Conservation (phyloP, 2,113 vertebrate species). For the Proterorhinus semilunaris region DNA sequence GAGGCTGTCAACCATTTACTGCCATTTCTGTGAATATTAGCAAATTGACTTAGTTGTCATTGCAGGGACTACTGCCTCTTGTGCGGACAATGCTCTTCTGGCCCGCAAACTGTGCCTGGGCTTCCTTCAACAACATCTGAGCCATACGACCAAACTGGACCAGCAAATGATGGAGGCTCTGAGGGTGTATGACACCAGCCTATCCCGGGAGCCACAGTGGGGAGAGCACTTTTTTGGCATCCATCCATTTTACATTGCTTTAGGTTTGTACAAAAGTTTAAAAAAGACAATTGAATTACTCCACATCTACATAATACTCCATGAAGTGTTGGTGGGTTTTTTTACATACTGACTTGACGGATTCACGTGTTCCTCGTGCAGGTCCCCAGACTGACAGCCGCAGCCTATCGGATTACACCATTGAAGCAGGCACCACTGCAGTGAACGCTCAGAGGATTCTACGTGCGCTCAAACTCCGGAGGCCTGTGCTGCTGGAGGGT, state of each 20-base stretch:
- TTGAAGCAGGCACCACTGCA: conserved; percentile 90
- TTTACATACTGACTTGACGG: background rate
- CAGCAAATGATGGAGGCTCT: conserved; percentile 81
- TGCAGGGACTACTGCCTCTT: conserved; percentile 84
- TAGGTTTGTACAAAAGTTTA: conserved; percentile 71
- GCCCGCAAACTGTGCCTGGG: conserved; percentile 84
- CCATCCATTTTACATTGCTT: conserved; percentile 90
- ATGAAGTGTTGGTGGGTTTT: background rate
- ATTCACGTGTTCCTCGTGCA: conserved; percentile 46
- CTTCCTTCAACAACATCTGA: conserved; percentile 82
- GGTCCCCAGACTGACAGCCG: conserved; percentile 78
- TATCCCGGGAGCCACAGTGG: conserved; percentile 80
- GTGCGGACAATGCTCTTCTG: conserved; percentile 71
- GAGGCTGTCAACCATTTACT: no score
- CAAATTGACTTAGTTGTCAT: background rate
- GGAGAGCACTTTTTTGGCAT: conserved; percentile 87
- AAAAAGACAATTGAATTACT: background rate
- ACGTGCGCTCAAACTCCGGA: conserved; percentile 88
- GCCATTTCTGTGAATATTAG: background rate
- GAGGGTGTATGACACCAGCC: conserved; percentile 82
- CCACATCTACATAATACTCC: background rate
- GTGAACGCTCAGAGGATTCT: conserved; percentile 91
- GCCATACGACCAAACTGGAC: conserved; percentile 75
- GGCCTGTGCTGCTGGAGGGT: conserved; percentile 92
- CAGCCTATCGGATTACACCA: conserved; percentile 81